Evolutionary conservation across 2,113 vertebrate species (phyloP).

Genomic region (Lanius ludovicianus): DNA sequence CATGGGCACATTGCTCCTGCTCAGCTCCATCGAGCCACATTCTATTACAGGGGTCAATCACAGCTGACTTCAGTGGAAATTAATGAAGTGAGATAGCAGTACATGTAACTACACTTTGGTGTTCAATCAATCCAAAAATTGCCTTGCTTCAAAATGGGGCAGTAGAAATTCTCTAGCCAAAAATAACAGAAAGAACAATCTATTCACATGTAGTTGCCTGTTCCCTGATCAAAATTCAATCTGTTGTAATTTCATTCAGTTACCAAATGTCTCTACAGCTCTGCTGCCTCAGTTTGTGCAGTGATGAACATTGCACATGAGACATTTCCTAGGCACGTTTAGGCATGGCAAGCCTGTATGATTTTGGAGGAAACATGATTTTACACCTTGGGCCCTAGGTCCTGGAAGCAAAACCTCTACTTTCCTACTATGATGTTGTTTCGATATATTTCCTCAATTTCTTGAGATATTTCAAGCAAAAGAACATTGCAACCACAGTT

Average conservation of each 20-base stretch:
- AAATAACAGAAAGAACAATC: neutral
- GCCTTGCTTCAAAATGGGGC: neutral
- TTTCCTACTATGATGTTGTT: neutral
- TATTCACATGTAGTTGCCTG: neutral
- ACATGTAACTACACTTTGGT: neutral
- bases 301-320: neutral
- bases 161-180: neutral
- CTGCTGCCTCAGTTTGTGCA: neutral
- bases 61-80: neutral
- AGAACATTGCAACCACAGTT: neutral
- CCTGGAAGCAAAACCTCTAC: neutral
- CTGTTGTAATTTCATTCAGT: neutral
- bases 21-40: neutral
- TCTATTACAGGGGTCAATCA: neutral
- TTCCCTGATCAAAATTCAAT: neutral
- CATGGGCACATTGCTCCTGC: neutral
- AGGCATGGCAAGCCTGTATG: neutral
- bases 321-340: neutral
- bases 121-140: neutral
- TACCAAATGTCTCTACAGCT: neutral
- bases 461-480: neutral
- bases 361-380: neutral
- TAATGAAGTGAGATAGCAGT: neutral
- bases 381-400: neutral
- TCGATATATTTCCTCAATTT: neutral